Evolutionary conservation across 2,797 vertebrate genomes (phyloP).

Genomic region (Caiman crocodilus): DNA sequence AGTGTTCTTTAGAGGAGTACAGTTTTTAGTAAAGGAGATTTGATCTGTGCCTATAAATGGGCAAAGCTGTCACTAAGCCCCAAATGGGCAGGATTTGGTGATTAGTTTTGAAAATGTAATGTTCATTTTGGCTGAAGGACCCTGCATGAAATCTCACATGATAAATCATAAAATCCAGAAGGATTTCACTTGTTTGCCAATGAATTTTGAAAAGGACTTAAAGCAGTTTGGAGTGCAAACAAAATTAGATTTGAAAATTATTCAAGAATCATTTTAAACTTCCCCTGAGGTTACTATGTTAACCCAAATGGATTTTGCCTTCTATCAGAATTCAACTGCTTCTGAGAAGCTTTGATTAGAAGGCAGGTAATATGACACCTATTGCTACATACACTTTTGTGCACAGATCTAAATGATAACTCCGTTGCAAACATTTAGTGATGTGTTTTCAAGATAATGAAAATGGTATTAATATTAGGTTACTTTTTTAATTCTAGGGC

Average conservation of each 20-base stretch:
- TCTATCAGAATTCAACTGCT: conserved; percentile 67
- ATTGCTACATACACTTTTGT: conserved; percentile 11
- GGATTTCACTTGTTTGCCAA: conserved; percentile 73
- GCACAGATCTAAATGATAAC: conserved; percentile 51
- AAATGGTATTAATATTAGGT: neutral
- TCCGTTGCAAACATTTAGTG: conserved; percentile 34
- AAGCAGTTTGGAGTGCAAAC: conserved; percentile 73
- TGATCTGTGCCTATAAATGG: neutral
- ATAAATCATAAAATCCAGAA: conserved; percentile 71
- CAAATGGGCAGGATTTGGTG: conserved; percentile 32
- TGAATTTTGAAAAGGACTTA: conserved; percentile 77
- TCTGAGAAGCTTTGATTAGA: conserved; percentile 59
- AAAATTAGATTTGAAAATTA: conserved; percentile 79
- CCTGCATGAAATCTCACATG: conserved; percentile 61
- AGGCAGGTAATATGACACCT: conserved; percentile 51
- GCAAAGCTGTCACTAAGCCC: neutral
- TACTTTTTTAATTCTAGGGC: conserved; percentile 53
- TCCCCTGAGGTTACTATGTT: conserved; percentile 64
- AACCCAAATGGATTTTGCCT: conserved; percentile 72
- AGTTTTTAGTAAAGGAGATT: neutral
- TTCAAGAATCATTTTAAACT: conserved; percentile 77
- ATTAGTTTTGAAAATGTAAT: neutral
- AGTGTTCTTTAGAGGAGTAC: conserved; percentile 6
- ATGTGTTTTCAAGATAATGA: conserved; percentile 59
- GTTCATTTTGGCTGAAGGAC: conserved; percentile 20